Evolutionary conservation across 2,888 invertebrate genomes (phyloP), one percentile per base, ranked within the genome.

Genomic region (Allacma fusca): DNA sequence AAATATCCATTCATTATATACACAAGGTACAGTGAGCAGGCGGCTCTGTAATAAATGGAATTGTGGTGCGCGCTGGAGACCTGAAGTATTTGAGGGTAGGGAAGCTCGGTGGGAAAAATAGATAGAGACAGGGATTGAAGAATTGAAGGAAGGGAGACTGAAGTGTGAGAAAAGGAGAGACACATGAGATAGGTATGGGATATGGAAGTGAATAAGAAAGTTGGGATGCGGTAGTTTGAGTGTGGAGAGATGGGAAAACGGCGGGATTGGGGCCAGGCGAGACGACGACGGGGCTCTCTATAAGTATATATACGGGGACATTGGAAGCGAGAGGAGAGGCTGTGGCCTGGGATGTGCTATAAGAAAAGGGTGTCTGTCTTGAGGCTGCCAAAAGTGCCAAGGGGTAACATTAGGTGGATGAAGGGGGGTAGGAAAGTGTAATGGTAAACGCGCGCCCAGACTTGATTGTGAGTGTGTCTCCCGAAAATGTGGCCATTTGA

Each of bases 401-500:
- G 76, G 79, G 79, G 79, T 77, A 79, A 77, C 79, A 79, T 79
- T 79, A 79, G 79, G 79, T 79, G 79, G 76, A 73, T 73, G 78
- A 64, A 69, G 67, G 26, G 73, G 29, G 40, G 50, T 50, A 43
- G 43, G 29, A 75, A 68, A 75, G 75, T 75, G 75, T 75, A 75
- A 75, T 75, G 44, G 75, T 21, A 50, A 73, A 29, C 34, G 62
- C 26, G 67, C 68, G 70, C n/a, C 62, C 62, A 28, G 69, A 77
- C 78, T 80, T 80, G 79, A 79, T 80, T 80, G 80, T 80, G 80
- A 79, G 79, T 74, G 79, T 59, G 68, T 68, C 68, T 68, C 21
- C 62, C 79, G 80, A 80, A 83, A 81, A 83, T 80, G 77, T 80
- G 80, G 80, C 84, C 78, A 83, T 84, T 83, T 81, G 82, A 83